Evolutionary conservation across 2,888 invertebrate species (phyloP).

Genomic region (Dastarcus helophoroides): DNA sequence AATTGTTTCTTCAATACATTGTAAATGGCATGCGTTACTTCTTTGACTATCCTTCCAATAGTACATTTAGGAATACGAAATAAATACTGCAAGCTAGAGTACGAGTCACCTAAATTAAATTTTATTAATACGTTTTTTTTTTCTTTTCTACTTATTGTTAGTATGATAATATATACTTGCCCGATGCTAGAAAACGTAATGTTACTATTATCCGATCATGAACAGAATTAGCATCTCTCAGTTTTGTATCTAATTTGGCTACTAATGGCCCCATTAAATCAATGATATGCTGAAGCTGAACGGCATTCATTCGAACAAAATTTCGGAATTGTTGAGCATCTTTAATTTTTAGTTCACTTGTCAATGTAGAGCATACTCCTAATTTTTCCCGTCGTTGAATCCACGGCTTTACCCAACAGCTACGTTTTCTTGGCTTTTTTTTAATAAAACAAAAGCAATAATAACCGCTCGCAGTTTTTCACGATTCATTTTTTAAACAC

Average conservation of each 20-base stretch:
- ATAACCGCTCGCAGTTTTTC: too few relatives aligned
- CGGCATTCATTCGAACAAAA: slow-evolving; percentile 2
- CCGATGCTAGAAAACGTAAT: slow-evolving; percentile 1
- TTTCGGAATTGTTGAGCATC: slow-evolving; percentile 4
- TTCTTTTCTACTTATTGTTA: too few relatives aligned
- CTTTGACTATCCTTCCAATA: slow-evolving; percentile 1
- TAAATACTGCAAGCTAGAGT: slow-evolving; percentile 1
- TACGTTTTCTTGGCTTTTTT: too few relatives aligned
- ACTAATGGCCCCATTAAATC: slow-evolving; percentile 1
- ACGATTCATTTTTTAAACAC: too few relatives aligned
- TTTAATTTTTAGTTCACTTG: slow-evolving; percentile 5
- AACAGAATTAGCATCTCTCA: slow-evolving; percentile 1
- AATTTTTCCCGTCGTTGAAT: too few relatives aligned
- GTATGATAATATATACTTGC: slow-evolving; percentile 1
- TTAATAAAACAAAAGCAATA: too few relatives aligned
- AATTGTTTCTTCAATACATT: slow-evolving; percentile 1
- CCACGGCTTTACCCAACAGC: too few relatives aligned
- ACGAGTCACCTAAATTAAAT: slow-evolving; percentile 1
- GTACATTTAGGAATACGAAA: slow-evolving; percentile 1
- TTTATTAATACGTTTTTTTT: neutral
- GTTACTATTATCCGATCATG: slow-evolving; percentile 1
- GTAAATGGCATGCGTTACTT: slow-evolving; percentile 1
- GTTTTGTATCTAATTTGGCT: slow-evolving; percentile 1
- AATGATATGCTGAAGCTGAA: slow-evolving; percentile 2
- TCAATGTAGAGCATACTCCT: too few relatives aligned